Evolutionary conservation across 2,888 invertebrate genomes (phyloP).

Genomic region (Cremastinae sp.): DNA sequence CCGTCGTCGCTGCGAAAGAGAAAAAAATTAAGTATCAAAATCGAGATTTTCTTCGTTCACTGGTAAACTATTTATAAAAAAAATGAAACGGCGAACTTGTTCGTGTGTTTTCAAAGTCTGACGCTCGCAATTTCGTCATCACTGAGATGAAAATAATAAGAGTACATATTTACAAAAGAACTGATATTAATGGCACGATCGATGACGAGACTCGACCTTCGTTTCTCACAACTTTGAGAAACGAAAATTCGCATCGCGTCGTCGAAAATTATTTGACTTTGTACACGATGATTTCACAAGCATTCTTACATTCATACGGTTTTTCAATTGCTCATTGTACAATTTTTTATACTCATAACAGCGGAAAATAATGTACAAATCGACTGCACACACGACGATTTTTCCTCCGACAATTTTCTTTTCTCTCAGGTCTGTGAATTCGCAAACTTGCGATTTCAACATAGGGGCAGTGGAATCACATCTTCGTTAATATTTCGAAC

Average conservation of each 20-base stretch:
- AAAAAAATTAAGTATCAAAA: conserved; percentile 56
- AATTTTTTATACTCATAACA: conserved; percentile 55
- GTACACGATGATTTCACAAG: conserved; percentile 69
- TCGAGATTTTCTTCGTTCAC: conserved; percentile 14
- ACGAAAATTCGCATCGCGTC: conserved; percentile 37
- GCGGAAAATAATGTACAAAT: conserved; percentile 73
- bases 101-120: conserved; percentile 35
- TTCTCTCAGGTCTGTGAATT: conserved; percentile 18
- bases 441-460: conserved; percentile 13
- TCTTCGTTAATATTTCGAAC: conserved; percentile 34
- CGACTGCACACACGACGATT: conserved; percentile 64
- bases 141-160: conserved; percentile 52
- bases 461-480: conserved; percentile 50
- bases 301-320: conserved; percentile 23
- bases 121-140: conserved; percentile 45
- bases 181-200: conserved; percentile 76
- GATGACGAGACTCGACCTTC: conserved; percentile 62
- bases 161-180: conserved; percentile 74
- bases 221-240: background rate
- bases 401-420: background rate
- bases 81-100: conserved; percentile 31
- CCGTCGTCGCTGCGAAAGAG: conserved; percentile 66
- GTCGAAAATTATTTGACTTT: conserved; percentile 74
- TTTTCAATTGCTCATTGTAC: conserved; percentile 18
- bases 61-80: background rate